phyloP scores from a whole-genome alignment of 1,140 invertebrate species.

The Maconellicoccus hirsutus region DNA sequence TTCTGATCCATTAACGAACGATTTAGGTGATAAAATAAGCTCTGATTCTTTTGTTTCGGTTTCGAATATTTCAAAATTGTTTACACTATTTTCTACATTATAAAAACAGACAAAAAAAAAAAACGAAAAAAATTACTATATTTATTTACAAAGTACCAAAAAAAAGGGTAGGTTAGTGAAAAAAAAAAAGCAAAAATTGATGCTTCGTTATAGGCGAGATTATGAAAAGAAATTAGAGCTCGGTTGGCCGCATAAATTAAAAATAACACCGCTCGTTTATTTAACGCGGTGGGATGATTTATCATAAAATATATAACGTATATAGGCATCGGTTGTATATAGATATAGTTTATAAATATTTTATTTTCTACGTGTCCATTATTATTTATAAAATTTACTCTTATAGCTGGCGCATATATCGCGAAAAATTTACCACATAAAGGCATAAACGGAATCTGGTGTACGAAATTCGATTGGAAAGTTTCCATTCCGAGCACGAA shows the following conservation, averaged over 20 bases:
- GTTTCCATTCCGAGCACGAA: conserved; percentile 18
- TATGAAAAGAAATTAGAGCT: not conserved
- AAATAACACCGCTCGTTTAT: not conserved
- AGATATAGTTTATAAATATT: not conserved
- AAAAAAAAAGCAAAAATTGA: no score
- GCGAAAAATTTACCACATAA: not conserved
- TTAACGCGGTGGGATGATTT: not conserved
- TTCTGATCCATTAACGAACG: conserved; percentile 10
- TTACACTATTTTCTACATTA: conserved; percentile 12
- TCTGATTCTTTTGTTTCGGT: conserved; percentile 13
- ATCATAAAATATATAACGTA: not conserved
- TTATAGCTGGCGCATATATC: not conserved
- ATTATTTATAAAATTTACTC: conserved; percentile 6
- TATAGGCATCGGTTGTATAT: no score
- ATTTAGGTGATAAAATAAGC: conserved; percentile 20
- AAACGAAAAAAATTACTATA: no score
- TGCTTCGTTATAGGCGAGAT: no score
- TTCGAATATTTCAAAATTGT: conserved; percentile 15
- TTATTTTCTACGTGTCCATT: not conserved
- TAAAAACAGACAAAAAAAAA: not conserved
- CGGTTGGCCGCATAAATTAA: not conserved
- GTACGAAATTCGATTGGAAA: conserved; percentile 17
- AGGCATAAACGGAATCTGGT: conserved; percentile 17
- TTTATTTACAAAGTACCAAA: no score
- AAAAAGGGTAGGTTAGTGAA: no score